These are phyloP conservation scores for Montipora foliosa DNA, from an alignment of 64 coral and sea anemone genomes.

Conservation along the genomic window DNA sequence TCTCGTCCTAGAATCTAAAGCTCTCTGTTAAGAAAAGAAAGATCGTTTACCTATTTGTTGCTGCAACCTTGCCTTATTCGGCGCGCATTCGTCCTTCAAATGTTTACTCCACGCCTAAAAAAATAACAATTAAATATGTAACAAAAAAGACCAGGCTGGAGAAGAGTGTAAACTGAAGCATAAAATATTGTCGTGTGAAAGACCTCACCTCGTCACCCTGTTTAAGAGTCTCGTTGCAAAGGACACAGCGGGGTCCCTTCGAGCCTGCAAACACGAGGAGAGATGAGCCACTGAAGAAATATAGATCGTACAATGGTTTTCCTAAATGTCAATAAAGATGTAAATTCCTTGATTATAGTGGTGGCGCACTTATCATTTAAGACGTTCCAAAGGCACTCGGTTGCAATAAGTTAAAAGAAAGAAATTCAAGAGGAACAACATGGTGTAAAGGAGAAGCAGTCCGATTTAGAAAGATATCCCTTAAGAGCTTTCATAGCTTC, in stretches of 20 bases:
- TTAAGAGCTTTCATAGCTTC: no score
- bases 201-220: conserved; percentile 21
- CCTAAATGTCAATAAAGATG: no score
- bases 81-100: conserved; percentile 88
- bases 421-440: no score
- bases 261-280: not conserved
- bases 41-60: conserved; percentile 83
- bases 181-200: not conserved
- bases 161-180: not conserved
- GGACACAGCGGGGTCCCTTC: conserved; percentile 25
- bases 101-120: conserved; percentile 86
- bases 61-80: conserved; percentile 85
- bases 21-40: not conserved
- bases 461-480: no score
- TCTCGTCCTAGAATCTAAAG: no score
- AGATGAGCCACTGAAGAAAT: not conserved
- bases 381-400: no score
- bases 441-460: no score
- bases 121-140: not conserved
- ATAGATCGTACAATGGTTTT: no score
- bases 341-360: no score
- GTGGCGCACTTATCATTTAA: no score
- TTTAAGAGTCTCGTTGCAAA: conserved; percentile 22
- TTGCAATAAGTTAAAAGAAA: no score
- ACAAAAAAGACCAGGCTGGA: not conserved